phyloP scores from a whole-genome alignment of 2,113 vertebrate genomes.

The Pontoporia blainvillei region DNA sequence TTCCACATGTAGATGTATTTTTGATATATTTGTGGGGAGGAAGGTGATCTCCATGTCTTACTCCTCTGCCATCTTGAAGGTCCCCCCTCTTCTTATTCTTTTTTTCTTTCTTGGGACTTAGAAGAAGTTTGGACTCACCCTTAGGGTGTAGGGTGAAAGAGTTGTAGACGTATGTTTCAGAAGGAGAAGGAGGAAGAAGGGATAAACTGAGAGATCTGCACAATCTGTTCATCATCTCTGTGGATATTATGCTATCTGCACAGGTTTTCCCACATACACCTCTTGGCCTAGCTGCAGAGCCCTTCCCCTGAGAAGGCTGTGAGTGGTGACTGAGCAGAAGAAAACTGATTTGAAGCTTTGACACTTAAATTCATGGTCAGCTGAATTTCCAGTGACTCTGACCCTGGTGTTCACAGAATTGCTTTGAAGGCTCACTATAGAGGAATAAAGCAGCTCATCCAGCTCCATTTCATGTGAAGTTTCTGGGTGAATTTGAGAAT shows the following conservation, averaged over 20 bases:
- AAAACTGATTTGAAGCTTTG: not conserved
- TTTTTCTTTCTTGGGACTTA: not conserved
- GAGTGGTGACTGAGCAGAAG: not conserved
- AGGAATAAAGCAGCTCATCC: not conserved
- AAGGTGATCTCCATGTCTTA: no score
- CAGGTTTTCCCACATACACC: not conserved
- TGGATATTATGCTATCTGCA: not conserved
- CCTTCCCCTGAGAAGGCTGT: not conserved
- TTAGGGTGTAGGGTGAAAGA: not conserved
- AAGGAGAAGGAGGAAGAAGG: not conserved
- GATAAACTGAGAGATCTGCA: not conserved
- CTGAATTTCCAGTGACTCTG: not conserved
- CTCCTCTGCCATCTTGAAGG: no score
- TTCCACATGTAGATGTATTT: no score
- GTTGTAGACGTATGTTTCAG: not conserved
- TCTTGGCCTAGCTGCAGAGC: not conserved
- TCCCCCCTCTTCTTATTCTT: not conserved
- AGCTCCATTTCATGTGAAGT: not conserved
- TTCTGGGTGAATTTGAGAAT: not conserved
- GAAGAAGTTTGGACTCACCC: not conserved
- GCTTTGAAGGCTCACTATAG: not conserved
- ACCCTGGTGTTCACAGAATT: not conserved
- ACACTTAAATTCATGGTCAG: not conserved
- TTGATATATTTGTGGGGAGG: no score
- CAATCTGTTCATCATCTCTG: not conserved